Base-by-base conservation (phyloP, 2,888 invertebrate genomes). In the Subacronicta megacephala region DNA sequence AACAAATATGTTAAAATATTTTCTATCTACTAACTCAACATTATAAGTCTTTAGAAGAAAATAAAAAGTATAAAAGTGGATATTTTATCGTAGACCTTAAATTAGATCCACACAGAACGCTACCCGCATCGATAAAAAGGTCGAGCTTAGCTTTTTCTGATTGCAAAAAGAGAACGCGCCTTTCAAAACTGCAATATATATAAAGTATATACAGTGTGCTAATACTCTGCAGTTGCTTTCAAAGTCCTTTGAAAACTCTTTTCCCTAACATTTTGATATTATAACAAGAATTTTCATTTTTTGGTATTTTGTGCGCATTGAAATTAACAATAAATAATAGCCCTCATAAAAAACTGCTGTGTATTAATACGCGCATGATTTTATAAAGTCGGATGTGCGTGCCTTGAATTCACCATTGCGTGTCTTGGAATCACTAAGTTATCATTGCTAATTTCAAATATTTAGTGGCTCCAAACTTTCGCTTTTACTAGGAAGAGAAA, bases 61-160 rank as follows among this genome's bases (percentile, higher is more conserved):
- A 59, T 70, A 71, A 71, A 69, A 69, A 57, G 44, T 56, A 54
- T 54, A 37, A 53, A 54, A 65, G 63, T 69, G 52, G 49, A 70
- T 72, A 68, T 79, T 82, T 76, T 74, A 77, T 74, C 67, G 60
- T 59, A 64, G 64, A 63, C 52, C 67, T 63, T 73, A 79, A 81
- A 83, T 80, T 77, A 76, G 76, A 79, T 78, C 65, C 68, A 67
- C 55, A 62, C 23, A 45, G 75, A 65, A 79, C 81, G 81, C 63
- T 66, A 69, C 80, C 80, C 77, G 81, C 77, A 83, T 82, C 72
- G 68, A 72, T 73, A 78, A 81, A 77, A 71, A 72, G 78, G 68
- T 71, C 65, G 51, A 64, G 60, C 69, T 74, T 77, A 69, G 78
- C 74, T 73, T 75, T 76, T 80, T 78, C 79, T 77, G 80, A 79